A percentile compares a stretch with the other conserved stretches of the same genome.
phyloP scores from a whole-genome alignment of 2,113 vertebrate species.

The Parotia lawesii region DNA sequence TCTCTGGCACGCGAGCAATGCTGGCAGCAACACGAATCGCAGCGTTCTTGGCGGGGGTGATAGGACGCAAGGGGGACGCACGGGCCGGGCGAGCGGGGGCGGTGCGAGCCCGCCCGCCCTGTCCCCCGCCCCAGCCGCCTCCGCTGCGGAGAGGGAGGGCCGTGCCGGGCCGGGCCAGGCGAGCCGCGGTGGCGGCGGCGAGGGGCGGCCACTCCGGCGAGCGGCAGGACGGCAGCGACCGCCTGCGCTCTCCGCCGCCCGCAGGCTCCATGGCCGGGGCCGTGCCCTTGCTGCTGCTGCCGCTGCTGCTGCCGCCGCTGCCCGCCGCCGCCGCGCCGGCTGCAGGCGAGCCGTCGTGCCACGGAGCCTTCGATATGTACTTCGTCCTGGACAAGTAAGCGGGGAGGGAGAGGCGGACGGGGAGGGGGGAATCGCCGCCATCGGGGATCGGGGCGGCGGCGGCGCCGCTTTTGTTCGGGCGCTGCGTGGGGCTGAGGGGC shows the following conservation, averaged over 20 bases:
- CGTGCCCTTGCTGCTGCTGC: background rate
- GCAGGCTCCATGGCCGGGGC: background rate
- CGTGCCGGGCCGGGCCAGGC: background rate
- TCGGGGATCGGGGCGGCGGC: background rate
- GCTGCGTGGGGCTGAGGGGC: background rate
- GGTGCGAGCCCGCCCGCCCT: background rate
- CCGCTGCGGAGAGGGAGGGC: background rate
- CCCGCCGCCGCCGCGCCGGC: background rate
- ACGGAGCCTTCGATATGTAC: conserved; percentile 87
- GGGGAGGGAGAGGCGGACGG: background rate
- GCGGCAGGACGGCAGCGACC: background rate
- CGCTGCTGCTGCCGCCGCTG: background rate
- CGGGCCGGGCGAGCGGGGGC: background rate
- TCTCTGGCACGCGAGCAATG: background rate
- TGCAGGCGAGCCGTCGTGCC: conserved; percentile 77
- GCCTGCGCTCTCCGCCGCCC: background rate
- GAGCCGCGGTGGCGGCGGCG: background rate
- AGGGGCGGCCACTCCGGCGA: background rate
- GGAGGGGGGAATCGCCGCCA: background rate
- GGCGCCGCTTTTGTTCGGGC: background rate
- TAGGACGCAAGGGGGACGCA: background rate
- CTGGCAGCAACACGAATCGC: background rate
- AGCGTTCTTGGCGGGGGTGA: no score
- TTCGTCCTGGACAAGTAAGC: conserved; percentile 92
- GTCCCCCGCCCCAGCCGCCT: background rate